A percentile compares a stretch with the other conserved stretches of the same genome.
Conservation (phyloP, 2,888 invertebrate species). For the Sipha maydis region DNA sequence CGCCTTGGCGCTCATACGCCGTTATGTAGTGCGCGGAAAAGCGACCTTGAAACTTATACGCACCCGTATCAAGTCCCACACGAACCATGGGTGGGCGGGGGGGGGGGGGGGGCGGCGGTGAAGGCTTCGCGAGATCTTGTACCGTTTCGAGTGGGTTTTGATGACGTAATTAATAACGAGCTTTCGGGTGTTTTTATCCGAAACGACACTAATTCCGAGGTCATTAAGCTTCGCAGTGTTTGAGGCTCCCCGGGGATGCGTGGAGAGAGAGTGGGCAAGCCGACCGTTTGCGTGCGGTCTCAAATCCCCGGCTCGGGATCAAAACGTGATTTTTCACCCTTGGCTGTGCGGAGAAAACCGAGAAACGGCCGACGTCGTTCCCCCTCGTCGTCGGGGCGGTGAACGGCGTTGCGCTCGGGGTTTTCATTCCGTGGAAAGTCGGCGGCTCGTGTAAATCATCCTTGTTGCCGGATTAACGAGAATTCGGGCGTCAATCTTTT, state of each 20-base stretch:
- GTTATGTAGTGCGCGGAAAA: neutral
- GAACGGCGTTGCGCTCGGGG: neutral
- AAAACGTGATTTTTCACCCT: conserved; percentile 59
- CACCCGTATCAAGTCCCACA: neutral
- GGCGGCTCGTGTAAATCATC: conserved; percentile 55
- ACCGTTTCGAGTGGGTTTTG: conserved; percentile 51
- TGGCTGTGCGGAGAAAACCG: conserved; percentile 32
- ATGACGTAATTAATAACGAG: conserved; percentile 56
- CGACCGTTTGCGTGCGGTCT: conserved; percentile 50
- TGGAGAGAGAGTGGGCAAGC: conserved; percentile 4
- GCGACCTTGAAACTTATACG: neutral
- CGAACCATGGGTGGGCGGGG: neutral
- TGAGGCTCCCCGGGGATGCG: conserved; percentile 16
- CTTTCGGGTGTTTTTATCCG: conserved; percentile 52
- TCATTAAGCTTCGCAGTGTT: conserved; percentile 57
- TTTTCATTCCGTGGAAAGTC: conserved; percentile 37
- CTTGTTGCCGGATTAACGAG: conserved; percentile 51
- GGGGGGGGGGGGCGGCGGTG: no score
- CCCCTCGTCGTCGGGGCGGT: neutral
- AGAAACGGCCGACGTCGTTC: conserved; percentile 9
- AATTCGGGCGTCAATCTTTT: conserved; percentile 55
- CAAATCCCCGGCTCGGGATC: conserved; percentile 41
- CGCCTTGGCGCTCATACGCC: no score
- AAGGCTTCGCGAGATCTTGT: neutral
- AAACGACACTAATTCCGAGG: conserved; percentile 58